Evolutionary conservation across 2,797 vertebrate species (phyloP).

Genomic region (Sternarchorhynchus goeldii): DNA sequence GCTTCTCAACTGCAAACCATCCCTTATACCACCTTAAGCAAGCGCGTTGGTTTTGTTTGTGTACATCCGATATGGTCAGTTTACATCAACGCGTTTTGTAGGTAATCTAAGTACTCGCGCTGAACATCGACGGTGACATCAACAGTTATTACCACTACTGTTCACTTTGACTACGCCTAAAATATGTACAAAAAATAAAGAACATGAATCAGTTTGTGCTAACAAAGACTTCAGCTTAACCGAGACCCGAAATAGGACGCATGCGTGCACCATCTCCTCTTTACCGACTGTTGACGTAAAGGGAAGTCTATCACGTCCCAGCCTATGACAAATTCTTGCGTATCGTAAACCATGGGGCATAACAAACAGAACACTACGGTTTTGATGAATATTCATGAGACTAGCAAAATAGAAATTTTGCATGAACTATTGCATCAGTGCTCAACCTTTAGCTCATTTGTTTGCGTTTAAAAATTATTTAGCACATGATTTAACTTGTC

Average conservation of each 20-base stretch:
- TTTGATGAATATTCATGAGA: too few species aligned
- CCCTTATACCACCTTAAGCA: conserved; percentile 55
- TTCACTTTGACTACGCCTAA: neutral
- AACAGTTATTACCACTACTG: neutral
- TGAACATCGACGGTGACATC: neutral
- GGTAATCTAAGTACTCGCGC: neutral
- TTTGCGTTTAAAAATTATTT: too few species aligned
- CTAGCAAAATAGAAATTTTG: too few species aligned
- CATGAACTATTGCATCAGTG: too few species aligned
- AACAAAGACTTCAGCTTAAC: conserved; percentile 64
- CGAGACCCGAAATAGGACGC: conserved; percentile 54
- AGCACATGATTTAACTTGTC: too few species aligned
- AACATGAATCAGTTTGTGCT: conserved; percentile 48
- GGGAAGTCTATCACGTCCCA: neutral
- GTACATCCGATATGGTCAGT: conserved; percentile 52
- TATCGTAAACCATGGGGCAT: too few species aligned
- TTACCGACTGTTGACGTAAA: conserved; percentile 68
- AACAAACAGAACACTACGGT: too few species aligned
- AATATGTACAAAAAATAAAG: neutral
- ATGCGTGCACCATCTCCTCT: conserved; percentile 59
- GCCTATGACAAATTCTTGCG: too few species aligned
- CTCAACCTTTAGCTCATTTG: too few species aligned
- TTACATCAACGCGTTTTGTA: conserved; percentile 25
- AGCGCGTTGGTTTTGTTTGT: conserved; percentile 55
- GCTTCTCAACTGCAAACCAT: conserved; percentile 3